Conservation (phyloP, 2,888 invertebrate species). For the Acanthacorydalis orientalis region DNA sequence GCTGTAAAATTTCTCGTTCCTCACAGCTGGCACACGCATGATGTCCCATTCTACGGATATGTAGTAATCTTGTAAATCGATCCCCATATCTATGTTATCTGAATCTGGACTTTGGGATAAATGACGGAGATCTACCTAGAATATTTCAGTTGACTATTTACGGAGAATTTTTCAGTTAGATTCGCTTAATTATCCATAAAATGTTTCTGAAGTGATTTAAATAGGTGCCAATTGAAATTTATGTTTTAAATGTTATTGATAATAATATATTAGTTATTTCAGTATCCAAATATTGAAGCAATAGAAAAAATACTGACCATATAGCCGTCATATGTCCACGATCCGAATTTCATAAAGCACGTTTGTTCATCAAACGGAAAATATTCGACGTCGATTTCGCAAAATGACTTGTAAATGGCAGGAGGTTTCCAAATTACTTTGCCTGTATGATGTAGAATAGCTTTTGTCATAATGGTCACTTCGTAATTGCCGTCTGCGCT, state of each 20-base stretch:
- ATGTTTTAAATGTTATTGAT: too few species aligned
- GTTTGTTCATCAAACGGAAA: slow-evolving; percentile 92
- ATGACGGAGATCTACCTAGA: slow-evolving; percentile 70
- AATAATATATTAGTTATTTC: too few species aligned
- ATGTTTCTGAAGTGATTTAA: too few species aligned
- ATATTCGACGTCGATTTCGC: slow-evolving; percentile 88
- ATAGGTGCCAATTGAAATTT: too few species aligned
- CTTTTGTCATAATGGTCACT: slow-evolving; percentile 96
- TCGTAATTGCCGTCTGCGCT: slow-evolving; percentile 97
- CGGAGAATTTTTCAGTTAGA: too few species aligned
- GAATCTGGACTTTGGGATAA: slow-evolving; percentile 74
- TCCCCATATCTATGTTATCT: slow-evolving; percentile 75
- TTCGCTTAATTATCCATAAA: background rate
- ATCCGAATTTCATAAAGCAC: slow-evolving; percentile 90
- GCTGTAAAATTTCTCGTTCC: slow-evolving; percentile 86
- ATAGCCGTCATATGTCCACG: slow-evolving; percentile 90
- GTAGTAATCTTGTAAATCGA: slow-evolving; percentile 86
- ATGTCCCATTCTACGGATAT: slow-evolving; percentile 98
- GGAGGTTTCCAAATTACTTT: slow-evolving; percentile 96
- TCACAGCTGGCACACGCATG: slow-evolving; percentile 76
- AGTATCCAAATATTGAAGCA: background rate
- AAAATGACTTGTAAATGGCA: slow-evolving; percentile 96
- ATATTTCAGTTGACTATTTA: too few species aligned
- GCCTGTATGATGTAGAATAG: slow-evolving; percentile 82
- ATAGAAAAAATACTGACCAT: slow-evolving; percentile 45